Evolutionary conservation across 2,797 vertebrate genomes (phyloP), one percentile per base, ranked within the genome.

Genomic region (Lepidocolaptes lacrymiger): DNA sequence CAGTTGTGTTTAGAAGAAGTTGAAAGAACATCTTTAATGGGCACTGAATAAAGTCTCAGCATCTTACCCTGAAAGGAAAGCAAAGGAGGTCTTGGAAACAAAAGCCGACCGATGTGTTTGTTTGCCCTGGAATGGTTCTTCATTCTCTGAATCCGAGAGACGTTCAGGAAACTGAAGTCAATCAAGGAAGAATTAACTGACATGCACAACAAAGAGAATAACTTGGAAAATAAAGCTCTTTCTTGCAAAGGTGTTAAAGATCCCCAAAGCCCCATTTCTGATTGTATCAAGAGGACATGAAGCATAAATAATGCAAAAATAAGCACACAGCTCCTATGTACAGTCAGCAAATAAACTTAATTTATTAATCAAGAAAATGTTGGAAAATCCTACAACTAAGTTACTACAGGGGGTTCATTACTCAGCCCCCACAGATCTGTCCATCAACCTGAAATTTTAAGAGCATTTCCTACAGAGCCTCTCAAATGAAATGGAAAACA

Each of bases 81-180:
- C 96, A 49, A 98, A 97, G 41, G 98, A 98, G 82, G 97, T 98
- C 97, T 98, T 99, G 93, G 98, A 98, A 88, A 99, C 98, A 88
- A 99, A 99, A 34, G 99, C 99, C 0, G 99, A 99, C 19, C 99
- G 98, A 91, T 99, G 98, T 3, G 97, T 94, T 56, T 98, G 98
- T 97, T 98, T 98, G 90, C 98, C 97, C 96, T 97, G 98, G 87
- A 98, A 98, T 0, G 99, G 99, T 94, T 99, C 99, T 92, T 99
- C 99, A 4, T 99, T 99, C 97, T 99, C 99, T 0, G 99, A 99
- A 96, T 99, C 99, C 2, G 99, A 99, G 95, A 99, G 98, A 37
- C 98, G 97, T 13, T 98, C 98, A 94, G 98, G 97, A 85, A 97
- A 97, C 98, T 98, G 97, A 54, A 88, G 94, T 24, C 78, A 95